Conservation (phyloP, 1,140 invertebrate genomes). For the Diabrotica virgifera region DNA sequence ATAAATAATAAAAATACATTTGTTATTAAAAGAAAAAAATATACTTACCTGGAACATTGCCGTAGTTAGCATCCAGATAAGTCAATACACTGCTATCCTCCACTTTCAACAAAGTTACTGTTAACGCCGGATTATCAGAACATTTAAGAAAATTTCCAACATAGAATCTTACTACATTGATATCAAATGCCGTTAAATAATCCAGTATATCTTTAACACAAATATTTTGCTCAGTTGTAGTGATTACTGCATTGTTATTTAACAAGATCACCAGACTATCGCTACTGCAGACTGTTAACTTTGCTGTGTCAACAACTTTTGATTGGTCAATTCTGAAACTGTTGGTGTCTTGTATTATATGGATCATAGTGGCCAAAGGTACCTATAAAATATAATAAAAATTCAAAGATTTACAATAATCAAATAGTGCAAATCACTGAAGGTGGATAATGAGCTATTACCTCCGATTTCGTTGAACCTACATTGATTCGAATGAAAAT, state of each 20-base stretch:
- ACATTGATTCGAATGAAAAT: too few species aligned
- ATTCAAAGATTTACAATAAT: too few species aligned
- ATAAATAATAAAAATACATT: too few species aligned
- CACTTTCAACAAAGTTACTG: conserved; percentile 60
- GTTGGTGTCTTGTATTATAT: background rate
- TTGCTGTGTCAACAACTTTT: background rate
- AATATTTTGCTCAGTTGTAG: conserved; percentile 61
- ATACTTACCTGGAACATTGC: conserved; percentile 48
- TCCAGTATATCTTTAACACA: conserved; percentile 58
- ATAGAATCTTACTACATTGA: conserved; percentile 55
- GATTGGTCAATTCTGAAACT: background rate
- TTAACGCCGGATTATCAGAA: conserved; percentile 56
- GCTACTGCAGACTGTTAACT: conserved; percentile 16
- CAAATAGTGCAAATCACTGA: too few species aligned
- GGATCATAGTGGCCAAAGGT: background rate
- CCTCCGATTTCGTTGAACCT: too few species aligned
- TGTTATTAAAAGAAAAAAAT: too few species aligned
- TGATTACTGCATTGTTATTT: conserved; percentile 62
- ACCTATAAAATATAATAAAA: background rate
- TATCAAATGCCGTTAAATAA: conserved; percentile 44
- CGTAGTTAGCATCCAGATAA: conserved; percentile 50
- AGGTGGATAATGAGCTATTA: too few species aligned
- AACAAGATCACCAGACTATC: conserved; percentile 53
- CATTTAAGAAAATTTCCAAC: conserved; percentile 62
- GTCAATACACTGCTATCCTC: conserved; percentile 40